Percentiles rank a stretch among this genome's conserved stretches.
phyloP scores from a whole-genome alignment of 2,888 invertebrate genomes.

The Tortrix viridana region DNA sequence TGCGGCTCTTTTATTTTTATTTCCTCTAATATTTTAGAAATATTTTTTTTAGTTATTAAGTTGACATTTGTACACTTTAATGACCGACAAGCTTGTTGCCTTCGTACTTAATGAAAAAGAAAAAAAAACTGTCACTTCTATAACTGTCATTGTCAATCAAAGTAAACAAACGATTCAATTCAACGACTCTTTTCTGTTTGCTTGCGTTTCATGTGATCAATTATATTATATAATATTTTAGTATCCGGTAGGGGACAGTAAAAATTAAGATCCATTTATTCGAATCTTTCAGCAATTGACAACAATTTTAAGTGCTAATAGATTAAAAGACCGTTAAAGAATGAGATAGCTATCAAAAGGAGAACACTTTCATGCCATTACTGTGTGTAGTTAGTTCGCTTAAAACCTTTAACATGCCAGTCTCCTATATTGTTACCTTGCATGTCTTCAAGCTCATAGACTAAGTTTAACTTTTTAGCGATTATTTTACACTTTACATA shows the following conservation, averaged over 20 bases:
- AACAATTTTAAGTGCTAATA: neutral
- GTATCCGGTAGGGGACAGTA: neutral
- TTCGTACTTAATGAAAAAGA: no score
- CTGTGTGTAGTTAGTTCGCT: neutral
- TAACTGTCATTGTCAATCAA: no score
- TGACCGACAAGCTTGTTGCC: no score
- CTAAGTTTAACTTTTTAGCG: constrained; percentile 4
- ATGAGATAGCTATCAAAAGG: neutral
- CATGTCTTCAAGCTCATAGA: constrained; percentile 12
- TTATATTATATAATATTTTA: no score
- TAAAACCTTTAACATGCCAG: neutral
- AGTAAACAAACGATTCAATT: no score
- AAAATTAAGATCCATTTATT: neutral
- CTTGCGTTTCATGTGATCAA: no score
- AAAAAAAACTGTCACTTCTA: no score
- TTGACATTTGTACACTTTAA: no score
- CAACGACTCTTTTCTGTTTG: no score
- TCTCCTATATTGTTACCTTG: constrained; percentile 1
- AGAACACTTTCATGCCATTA: neutral
- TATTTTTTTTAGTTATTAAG: no score
- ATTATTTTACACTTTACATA: constrained; percentile 7
- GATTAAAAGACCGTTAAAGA: neutral
- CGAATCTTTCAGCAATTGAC: neutral
- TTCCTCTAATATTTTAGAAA: no score
- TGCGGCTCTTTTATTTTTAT: no score